Evolutionary conservation across 2,888 invertebrate species (phyloP), one percentile per base, ranked within the genome.

Genomic region (Cheilosia vulpina): DNA sequence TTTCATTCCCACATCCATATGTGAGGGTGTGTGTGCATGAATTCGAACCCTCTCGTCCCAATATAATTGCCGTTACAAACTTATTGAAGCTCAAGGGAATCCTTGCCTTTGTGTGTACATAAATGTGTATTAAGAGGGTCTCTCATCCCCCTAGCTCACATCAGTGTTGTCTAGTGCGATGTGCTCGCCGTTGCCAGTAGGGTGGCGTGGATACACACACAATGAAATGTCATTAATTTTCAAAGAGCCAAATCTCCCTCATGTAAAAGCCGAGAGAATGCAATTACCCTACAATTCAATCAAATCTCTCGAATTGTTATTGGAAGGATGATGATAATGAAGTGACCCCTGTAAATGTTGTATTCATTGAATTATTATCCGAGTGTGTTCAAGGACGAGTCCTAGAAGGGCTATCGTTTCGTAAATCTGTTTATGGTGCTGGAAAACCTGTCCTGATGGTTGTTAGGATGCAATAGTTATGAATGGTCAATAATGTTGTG

Each of bases 141-240:
- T 57, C 71, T 50, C 50, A 38, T 58, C n/a, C 21, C 43, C 38
- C 11, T 38, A 38, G 11, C 34, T 9, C 3, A 15, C 24, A 5
- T 31, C 31, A 31, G 17, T 19, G 45, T n/a, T 55, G 55, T 45
- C 53, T 55, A 43, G 57, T 17, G 31, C 31, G 24, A 65, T 75
- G 55, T 65, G 17, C 58, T 15, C 19, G 45, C n/a, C 15, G 71
- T 52, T 50, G 60, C 34, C 34, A 19, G 21, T 38, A 50, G 41
- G 58, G 60, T 24, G 53, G 60, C 47, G 38, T 57, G 34, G 15
- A 45, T 34, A 19, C n/a, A 13, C 34, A 58, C 68, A 68, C 73
- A 80, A 80, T 68, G 73, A 73, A 80, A 73, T 73, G 53, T 80
- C 68, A 80, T 80, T 80, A 68, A 80, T 55, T 68, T 78, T 63